Evolutionary conservation across 2,113 vertebrate genomes (phyloP).

Genomic region (Platycercus adscitus): DNA sequence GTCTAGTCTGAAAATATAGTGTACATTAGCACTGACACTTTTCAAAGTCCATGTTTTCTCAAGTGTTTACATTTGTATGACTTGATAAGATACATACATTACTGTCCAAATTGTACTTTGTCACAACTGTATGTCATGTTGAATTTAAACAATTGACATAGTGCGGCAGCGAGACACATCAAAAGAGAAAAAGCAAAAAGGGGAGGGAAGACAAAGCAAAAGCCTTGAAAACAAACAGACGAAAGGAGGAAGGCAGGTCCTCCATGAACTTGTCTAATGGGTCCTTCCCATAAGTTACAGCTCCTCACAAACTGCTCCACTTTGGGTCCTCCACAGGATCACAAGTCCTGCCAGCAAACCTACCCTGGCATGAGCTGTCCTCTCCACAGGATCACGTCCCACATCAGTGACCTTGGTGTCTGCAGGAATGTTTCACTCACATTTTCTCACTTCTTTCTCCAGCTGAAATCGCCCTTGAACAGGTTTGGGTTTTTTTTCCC

Average conservation of each 20-base stretch:
- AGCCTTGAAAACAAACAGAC: background rate
- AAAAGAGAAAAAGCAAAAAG: background rate
- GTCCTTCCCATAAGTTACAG: background rate
- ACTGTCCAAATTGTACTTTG: background rate
- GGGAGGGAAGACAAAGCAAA: background rate
- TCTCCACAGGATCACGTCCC: background rate
- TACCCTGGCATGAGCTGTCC: background rate
- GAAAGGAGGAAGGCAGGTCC: background rate
- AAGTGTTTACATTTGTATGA: background rate
- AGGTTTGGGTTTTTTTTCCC: background rate
- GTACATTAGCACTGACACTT: accelerated
- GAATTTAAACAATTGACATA: background rate
- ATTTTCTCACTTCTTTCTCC: background rate
- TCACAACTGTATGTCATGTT: background rate
- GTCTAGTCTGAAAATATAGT: background rate
- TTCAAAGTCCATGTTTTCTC: background rate
- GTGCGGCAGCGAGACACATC: background rate
- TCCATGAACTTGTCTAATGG: background rate
- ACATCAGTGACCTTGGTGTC: background rate
- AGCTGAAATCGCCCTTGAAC: background rate
- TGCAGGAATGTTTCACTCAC: background rate
- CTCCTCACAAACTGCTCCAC: background rate
- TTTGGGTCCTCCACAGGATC: accelerated
- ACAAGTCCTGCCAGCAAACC: background rate
- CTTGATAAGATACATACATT: background rate